Conservation (phyloP, 2,888 invertebrate genomes). For the Stenotaenia linearis region DNA sequence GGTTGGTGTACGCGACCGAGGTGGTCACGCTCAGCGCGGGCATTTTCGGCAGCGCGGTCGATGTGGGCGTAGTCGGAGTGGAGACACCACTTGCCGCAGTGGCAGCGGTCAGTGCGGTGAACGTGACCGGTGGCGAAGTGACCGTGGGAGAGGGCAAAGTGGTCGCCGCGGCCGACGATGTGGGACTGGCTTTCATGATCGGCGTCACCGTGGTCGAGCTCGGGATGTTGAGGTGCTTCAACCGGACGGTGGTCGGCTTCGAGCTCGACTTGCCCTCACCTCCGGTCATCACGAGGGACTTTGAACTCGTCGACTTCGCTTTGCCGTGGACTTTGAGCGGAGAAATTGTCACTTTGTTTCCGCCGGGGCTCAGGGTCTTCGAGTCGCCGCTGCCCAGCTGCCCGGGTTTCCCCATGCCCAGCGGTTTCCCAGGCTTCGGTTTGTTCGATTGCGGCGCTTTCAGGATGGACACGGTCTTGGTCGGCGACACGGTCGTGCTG, state of each 20-base stretch:
- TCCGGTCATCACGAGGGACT: background rate
- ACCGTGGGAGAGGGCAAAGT: constrained; percentile 33
- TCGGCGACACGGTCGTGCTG: constrained; percentile 30
- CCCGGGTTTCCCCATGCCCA: constrained; percentile 34
- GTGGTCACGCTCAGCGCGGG: constrained; percentile 36
- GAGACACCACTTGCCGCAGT: background rate
- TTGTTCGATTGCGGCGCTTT: constrained; percentile 34
- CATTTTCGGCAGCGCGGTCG: constrained; percentile 35
- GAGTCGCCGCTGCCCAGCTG: constrained; percentile 34
- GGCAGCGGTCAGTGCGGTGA: constrained; percentile 33
- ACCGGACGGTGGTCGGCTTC: constrained; percentile 37
- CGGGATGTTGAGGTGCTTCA: constrained; percentile 38
- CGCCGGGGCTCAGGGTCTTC: constrained; percentile 35
- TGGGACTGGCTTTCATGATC: constrained; percentile 29
- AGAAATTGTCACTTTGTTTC: constrained; percentile 36
- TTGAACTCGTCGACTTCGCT: constrained; percentile 34
- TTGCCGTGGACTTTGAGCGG: constrained; percentile 38
- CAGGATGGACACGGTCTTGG: constrained; percentile 34
- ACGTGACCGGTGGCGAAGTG: constrained; percentile 31
- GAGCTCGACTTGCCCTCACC: constrained; percentile 34
- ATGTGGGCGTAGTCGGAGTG: constrained; percentile 28
- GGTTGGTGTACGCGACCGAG: background rate
- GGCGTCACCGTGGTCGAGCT: constrained; percentile 37
- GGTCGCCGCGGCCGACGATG: constrained; percentile 34
- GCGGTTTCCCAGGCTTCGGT: constrained; percentile 29